Evolutionary conservation across 2,113 vertebrate genomes (phyloP).

Genomic region (Eolophus roseicapilla): DNA sequence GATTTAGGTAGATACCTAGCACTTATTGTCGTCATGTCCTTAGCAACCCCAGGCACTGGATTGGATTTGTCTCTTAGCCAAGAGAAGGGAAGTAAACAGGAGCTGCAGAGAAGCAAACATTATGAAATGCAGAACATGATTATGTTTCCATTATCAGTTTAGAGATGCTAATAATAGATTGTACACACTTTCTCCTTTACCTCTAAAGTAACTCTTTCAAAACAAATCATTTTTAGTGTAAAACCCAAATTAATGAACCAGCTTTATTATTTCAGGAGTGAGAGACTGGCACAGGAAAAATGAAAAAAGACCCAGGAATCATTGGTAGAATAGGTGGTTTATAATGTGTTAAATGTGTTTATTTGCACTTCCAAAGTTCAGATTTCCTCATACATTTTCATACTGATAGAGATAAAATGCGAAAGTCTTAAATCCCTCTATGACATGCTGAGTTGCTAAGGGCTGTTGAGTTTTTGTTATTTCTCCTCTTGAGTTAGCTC

Average conservation of each 20-base stretch:
- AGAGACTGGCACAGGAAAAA: neutral
- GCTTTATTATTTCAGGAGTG: slow-evolving; percentile 37
- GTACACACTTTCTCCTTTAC: neutral
- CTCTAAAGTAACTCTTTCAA: neutral
- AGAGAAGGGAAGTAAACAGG: neutral
- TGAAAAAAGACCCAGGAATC: neutral
- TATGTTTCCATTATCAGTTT: neutral
- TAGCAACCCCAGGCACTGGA: neutral
- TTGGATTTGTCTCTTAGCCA: neutral
- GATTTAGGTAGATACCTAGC: neutral
- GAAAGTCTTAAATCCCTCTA: slow-evolving; percentile 81
- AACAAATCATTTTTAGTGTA: neutral
- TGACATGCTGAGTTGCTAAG: slow-evolving; percentile 84
- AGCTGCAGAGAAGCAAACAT: neutral
- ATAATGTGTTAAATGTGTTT: slow-evolving; percentile 78
- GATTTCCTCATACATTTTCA: slow-evolving; percentile 83
- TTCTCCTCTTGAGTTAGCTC: slow-evolving; percentile 82
- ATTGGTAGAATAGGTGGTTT: slow-evolving; percentile 58
- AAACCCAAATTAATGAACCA: slow-evolving; percentile 35
- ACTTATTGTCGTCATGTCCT: neutral
- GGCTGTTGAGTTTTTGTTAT: slow-evolving; percentile 84
- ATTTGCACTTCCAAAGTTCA: slow-evolving; percentile 80
- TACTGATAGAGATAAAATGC: slow-evolving; percentile 84
- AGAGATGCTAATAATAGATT: neutral
- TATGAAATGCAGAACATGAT: neutral